Conservation (phyloP, 2,113 vertebrate species). For the Tragelaphus strepsiceros region DNA sequence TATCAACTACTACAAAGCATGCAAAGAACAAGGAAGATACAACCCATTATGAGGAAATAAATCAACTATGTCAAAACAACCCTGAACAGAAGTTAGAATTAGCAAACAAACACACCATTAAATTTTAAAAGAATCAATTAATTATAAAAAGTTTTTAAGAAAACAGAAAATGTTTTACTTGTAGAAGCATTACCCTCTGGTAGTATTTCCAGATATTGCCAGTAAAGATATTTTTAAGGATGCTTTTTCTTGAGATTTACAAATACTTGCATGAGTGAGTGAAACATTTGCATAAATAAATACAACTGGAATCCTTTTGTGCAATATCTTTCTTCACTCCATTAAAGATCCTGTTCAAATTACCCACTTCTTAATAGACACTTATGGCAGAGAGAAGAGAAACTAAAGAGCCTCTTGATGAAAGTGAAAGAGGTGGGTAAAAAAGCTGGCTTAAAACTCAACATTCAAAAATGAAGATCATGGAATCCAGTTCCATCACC, state of each 20-base stretch:
- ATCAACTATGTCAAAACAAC: background rate
- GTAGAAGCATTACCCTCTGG: constrained; percentile 61
- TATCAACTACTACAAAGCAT: background rate
- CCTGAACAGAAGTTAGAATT: background rate
- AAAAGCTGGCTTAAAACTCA: background rate
- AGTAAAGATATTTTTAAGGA: constrained; percentile 40
- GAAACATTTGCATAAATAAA: background rate
- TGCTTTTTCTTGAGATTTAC: background rate
- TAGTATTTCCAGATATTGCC: constrained; percentile 49
- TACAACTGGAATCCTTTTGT: background rate
- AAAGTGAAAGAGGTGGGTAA: background rate
- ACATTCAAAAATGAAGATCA: background rate
- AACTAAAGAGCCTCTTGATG: background rate
- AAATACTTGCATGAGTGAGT: background rate
- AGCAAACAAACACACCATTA: background rate
- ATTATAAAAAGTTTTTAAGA: background rate
- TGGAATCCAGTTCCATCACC: background rate
- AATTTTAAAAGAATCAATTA: background rate
- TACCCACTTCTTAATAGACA: background rate
- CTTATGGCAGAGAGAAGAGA: background rate
- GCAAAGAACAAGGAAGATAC: background rate
- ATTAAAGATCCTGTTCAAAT: background rate
- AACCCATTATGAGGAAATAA: background rate
- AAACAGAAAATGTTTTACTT: background rate
- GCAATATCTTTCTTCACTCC: background rate